phyloP scores from a whole-genome alignment of 2,113 vertebrate genomes.

The Varanus salvator region DNA sequence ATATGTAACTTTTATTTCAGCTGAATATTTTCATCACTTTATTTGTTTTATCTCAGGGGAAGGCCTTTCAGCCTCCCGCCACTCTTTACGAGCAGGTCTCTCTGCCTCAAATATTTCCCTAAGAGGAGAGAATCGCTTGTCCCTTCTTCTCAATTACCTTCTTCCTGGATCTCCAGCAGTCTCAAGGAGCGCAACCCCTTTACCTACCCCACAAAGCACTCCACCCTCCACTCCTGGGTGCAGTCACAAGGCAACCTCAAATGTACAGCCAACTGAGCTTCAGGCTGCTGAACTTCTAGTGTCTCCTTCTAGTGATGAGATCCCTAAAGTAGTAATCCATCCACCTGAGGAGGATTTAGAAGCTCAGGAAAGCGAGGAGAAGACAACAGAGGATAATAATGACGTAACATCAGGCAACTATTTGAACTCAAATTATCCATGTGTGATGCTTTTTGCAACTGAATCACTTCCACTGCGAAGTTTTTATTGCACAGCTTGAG shows the following conservation, averaged over 20 bases:
- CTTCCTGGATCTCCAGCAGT: slow-evolving; percentile 85
- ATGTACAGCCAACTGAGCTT: slow-evolving; percentile 70
- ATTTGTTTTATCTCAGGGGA: slow-evolving; percentile 93
- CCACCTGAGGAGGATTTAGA: slow-evolving; percentile 92
- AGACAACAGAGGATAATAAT: slow-evolving; percentile 80
- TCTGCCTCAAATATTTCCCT: slow-evolving; percentile 89
- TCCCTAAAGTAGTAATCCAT: slow-evolving; percentile 93
- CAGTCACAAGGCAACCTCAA: slow-evolving; percentile 68
- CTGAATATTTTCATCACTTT: slow-evolving; percentile 72
- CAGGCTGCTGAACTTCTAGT: slow-evolving; percentile 81
- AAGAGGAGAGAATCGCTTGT: slow-evolving; percentile 90
- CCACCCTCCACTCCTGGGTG: slow-evolving; percentile 83
- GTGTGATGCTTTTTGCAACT: slow-evolving; percentile 78
- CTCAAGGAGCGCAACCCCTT: slow-evolving; percentile 81
- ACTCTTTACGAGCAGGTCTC: slow-evolving; percentile 92
- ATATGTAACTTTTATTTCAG: slow-evolving; percentile 51
- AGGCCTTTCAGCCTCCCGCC: slow-evolving; percentile 95
- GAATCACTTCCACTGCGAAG: slow-evolving; percentile 77
- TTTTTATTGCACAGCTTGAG: slow-evolving; percentile 77
- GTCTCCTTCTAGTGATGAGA: slow-evolving; percentile 76
- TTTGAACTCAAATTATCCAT: slow-evolving; percentile 71
- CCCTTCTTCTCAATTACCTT: slow-evolving; percentile 90
- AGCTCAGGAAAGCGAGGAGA: slow-evolving; percentile 74
- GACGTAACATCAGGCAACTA: slow-evolving; percentile 93
- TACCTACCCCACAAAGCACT: slow-evolving; percentile 87